Conservation (phyloP, 2,888 invertebrate genomes). For the Ennomos fuscantarius region DNA sequence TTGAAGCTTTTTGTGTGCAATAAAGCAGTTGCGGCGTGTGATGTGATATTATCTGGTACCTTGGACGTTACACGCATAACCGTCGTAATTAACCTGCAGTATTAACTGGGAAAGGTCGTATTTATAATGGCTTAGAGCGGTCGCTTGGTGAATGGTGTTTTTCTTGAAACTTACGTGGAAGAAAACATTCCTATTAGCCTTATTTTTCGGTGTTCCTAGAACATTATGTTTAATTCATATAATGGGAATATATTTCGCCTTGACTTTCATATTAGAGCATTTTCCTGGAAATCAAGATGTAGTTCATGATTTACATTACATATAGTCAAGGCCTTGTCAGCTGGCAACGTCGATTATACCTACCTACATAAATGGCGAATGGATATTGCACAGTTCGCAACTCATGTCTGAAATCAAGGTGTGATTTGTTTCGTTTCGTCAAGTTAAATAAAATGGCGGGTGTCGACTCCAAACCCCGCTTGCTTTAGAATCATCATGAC, state of each 20-base stretch:
- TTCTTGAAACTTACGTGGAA: conserved; percentile 32
- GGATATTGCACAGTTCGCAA: conserved; percentile 31
- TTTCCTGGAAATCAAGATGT: conserved; percentile 28
- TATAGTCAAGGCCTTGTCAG: conserved; percentile 12
- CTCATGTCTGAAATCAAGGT: conserved; percentile 21
- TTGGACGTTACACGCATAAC: conserved; percentile 51
- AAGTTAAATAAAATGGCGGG: conserved; percentile 33
- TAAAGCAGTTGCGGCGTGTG: conserved; percentile 28
- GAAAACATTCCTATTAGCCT: conserved; percentile 40
- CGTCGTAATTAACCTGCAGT: conserved; percentile 40
- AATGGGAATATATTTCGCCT: conserved; percentile 42
- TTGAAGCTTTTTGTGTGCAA: conserved; percentile 41
- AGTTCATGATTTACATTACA: conserved; percentile 21
- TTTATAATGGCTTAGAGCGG: conserved; percentile 36
- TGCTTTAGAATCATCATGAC: conserved; percentile 28
- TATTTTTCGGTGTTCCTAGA: conserved; percentile 42
- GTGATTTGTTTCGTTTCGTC: conserved; percentile 32
- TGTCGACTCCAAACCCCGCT: conserved; percentile 37
- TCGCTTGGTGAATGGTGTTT: conserved; percentile 35
- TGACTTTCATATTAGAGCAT: conserved; percentile 36
- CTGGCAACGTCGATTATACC: conserved; percentile 6
- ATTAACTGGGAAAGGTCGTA: conserved; percentile 37
- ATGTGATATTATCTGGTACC: conserved; percentile 41
- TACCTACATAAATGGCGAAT: conserved; percentile 13
- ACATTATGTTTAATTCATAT: conserved; percentile 38